Evolutionary conservation across 2,113 vertebrate species (phyloP).

Genomic region (Cephalopholis sonnerati): DNA sequence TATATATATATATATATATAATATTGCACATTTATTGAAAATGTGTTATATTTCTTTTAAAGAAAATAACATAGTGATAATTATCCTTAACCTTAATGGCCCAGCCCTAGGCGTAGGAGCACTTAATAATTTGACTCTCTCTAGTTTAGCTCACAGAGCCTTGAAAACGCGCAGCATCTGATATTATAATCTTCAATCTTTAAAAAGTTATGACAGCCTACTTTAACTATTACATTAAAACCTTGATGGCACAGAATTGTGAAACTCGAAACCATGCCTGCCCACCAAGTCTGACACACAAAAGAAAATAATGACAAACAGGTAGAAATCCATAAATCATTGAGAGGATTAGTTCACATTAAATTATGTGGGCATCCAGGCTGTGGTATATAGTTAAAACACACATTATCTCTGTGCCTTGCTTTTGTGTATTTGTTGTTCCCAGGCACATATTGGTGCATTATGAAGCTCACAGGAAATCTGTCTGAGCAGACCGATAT

Average conservation of each 20-base stretch:
- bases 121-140: neutral
- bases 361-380: neutral
- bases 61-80: too few relatives aligned
- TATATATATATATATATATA: too few relatives aligned
- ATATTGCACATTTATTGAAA: too few relatives aligned
- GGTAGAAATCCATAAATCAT: neutral
- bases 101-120: too few relatives aligned
- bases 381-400: conserved; percentile 9
- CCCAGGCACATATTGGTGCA: neutral
- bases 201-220: neutral
- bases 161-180: neutral
- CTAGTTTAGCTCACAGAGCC: neutral
- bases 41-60: too few relatives aligned
- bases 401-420: neutral
- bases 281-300: neutral
- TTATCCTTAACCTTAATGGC: too few relatives aligned
- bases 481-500: neutral
- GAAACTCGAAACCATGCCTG: neutral
- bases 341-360: neutral
- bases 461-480: neutral
- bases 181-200: neutral
- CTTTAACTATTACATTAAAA: neutral
- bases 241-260: neutral
- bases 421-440: neutral
- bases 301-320: neutral